Percentiles rank a stretch among this genome's conserved stretches.
Conservation (phyloP, 2,113 vertebrate genomes). For the Phylloscopus whistleri region DNA sequence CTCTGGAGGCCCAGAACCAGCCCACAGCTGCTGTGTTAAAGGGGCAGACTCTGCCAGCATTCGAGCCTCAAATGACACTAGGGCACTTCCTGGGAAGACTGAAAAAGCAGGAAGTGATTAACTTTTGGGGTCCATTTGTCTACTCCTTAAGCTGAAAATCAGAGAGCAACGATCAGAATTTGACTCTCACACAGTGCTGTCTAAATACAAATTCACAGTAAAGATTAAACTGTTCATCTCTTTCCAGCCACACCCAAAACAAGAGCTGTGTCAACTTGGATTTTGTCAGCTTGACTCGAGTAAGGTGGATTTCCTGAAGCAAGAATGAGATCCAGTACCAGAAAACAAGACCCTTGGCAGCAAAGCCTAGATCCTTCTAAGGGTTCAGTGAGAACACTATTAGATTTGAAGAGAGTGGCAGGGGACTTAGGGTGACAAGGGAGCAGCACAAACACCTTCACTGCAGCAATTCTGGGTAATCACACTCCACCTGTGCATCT, state of each 20-base stretch:
- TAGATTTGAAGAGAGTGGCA: background rate
- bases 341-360: background rate
- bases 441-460: background rate
- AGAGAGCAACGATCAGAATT: background rate
- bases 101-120: background rate
- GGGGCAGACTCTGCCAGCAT: rapidly evolving
- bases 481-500: background rate
- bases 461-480: background rate
- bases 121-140: background rate
- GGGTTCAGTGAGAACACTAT: background rate
- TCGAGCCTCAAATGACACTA: rapidly evolving
- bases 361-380: background rate
- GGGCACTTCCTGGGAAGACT: background rate
- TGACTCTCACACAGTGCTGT: background rate
- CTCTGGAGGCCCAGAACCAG: background rate
- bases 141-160: background rate
- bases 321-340: background rate
- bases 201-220: background rate
- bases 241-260: background rate
- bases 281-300: background rate
- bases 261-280: background rate
- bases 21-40: background rate
- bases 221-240: background rate
- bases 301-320: background rate
- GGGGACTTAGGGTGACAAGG: background rate